Conservation (phyloP, 2,888 invertebrate genomes). For the Lithophane ornitopus region DNA sequence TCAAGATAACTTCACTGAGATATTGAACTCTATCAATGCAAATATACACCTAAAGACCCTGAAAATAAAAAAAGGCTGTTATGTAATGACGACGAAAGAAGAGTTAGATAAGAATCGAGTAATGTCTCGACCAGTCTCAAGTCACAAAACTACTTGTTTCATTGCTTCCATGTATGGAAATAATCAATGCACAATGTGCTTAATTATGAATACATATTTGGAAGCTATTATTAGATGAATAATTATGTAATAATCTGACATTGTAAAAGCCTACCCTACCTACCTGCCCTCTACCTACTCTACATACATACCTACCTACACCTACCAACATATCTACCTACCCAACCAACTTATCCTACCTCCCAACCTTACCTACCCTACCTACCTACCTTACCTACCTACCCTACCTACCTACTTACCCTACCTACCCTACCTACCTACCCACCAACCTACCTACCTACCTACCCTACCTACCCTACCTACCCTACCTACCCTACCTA, state of each 20-base stretch:
- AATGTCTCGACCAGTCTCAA: neutral
- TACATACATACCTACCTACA: too few species aligned
- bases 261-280: constrained; percentile 17
- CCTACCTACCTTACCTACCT: too few species aligned
- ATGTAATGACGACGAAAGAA: too few species aligned
- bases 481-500: too few species aligned
- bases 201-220: constrained; percentile 13
- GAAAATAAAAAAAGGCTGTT: neutral
- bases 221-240: neutral
- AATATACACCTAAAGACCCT: neutral
- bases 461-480: too few species aligned
- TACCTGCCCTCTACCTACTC: too few species aligned
- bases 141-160: neutral
- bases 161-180: neutral
- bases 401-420: too few species aligned
- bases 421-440: too few species aligned
- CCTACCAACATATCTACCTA: too few species aligned
- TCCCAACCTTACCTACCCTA: too few species aligned
- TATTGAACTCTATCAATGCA: neutral
- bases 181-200: neutral
- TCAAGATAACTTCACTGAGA: neutral
- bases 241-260: neutral
- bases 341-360: too few species aligned
- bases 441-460: too few species aligned
- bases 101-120: neutral